Evolutionary conservation across 2,888 invertebrate species (phyloP).

Genomic region (Nephrocerus scutellatus): DNA sequence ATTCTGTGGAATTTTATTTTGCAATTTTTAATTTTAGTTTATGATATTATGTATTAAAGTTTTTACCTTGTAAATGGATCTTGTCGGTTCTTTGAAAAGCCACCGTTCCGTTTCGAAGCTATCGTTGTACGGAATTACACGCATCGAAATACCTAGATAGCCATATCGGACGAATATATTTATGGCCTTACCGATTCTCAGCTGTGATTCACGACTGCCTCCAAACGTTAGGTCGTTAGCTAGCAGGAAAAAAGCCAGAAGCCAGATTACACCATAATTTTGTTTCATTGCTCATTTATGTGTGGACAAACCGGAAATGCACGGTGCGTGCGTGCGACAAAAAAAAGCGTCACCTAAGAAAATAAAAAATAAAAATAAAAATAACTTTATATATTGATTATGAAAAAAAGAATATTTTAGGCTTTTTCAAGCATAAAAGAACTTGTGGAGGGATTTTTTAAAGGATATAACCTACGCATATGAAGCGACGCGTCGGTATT

Average conservation of each 20-base stretch:
- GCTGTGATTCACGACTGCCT: slow-evolving; percentile 44
- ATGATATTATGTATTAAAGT: too few species aligned
- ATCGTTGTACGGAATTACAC: slow-evolving; percentile 74
- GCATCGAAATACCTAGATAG: slow-evolving; percentile 76
- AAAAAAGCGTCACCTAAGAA: slow-evolving; percentile 15
- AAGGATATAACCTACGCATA: too few species aligned
- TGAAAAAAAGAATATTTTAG: too few species aligned
- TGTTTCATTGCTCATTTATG: slow-evolving; percentile 41
- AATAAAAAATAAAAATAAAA: too few species aligned
- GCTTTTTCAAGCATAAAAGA: too few species aligned
- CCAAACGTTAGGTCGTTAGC: slow-evolving; percentile 30
- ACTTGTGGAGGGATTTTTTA: too few species aligned
- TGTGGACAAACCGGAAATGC: slow-evolving; percentile 8
- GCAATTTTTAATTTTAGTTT: not conserved
- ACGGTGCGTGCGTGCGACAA: not conserved
- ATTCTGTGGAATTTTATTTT: slow-evolving; percentile 43
- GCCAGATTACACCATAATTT: slow-evolving; percentile 36
- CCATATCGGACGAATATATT: slow-evolving; percentile 75
- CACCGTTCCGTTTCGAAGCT: slow-evolving; percentile 69
- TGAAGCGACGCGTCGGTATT: too few species aligned
- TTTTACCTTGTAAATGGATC: slow-evolving; percentile 50
- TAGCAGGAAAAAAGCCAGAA: slow-evolving; percentile 37
- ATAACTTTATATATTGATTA: too few species aligned
- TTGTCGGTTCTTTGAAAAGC: slow-evolving; percentile 60
- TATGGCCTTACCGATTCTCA: slow-evolving; percentile 71